Base-by-base conservation (phyloP, 2,797 vertebrate genomes). In the Epinephelus coioides region DNA sequence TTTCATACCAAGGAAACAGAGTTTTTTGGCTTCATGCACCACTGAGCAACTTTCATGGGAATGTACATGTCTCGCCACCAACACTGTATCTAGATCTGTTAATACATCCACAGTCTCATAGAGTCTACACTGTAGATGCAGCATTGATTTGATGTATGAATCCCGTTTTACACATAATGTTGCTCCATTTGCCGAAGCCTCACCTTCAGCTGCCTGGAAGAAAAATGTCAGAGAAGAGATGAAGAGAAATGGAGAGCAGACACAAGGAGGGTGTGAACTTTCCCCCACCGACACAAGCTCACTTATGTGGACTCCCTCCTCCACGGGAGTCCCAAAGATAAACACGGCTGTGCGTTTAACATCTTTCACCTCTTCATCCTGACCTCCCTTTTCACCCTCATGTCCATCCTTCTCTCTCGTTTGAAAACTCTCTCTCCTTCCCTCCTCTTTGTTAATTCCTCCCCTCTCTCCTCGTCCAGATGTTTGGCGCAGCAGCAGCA, bases 271-370 rank as follows among this genome's bases (percentile, higher is more conserved):
- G 74, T 66, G 83, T 85, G 86, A 92, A 91, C 91, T 85, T 80
- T 81, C 73, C 73, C 86, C 86, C 83, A 77, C 61, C 59, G 38
- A 86, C 83, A 76, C 69, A 0, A 76, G 69, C 81, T 79, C 77
- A 79, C 87, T 85, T 76, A 81, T 75, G 83, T 81, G 83, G 73
- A 27, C 76, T 86, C 79, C 85, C 84, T 88, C 85, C 90, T 91
- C 89, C 77, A 19, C 61, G 15, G 78, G 84, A 81, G 85, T 84
- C 77, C 85, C 18, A 47, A 86, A 89, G 81, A 91, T 90, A 92
- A 92, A 93, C 93, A 89, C 49, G 54, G 66, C 79, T 67, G 85
- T 81, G 84, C 82, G 17, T 83, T 87, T 83, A 81, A 90, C 88
- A 87, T 79, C 86, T 76, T 85, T 91, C 87, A 83, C 87, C 85